Conservation (phyloP, 2,888 invertebrate species). For the Clivina fossor region DNA sequence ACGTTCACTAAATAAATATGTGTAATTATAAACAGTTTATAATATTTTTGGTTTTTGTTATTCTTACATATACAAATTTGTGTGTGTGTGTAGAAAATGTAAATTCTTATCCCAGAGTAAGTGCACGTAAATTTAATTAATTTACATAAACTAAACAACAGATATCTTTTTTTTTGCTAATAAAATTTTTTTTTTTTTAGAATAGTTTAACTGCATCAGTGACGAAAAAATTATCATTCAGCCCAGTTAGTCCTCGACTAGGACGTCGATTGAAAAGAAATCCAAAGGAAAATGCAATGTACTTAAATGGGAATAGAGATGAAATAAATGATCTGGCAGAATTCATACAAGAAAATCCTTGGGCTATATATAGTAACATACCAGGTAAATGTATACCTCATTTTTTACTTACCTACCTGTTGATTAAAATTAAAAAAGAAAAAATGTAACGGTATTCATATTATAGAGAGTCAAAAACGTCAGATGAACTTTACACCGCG, state of each 20-base stretch:
- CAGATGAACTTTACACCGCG: conserved; percentile 55
- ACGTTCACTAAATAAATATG: not conserved
- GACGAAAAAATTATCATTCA: conserved; percentile 11
- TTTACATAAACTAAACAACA: too few species aligned
- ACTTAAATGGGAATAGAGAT: conserved; percentile 44
- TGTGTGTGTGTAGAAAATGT: not conserved
- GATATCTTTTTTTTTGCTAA: too few species aligned
- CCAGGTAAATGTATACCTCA: conserved; percentile 14
- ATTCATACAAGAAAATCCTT: conserved; percentile 50
- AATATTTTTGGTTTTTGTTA: not conserved
- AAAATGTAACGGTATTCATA: not conserved
- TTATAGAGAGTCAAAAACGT: conserved; percentile 41
- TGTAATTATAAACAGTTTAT: not conserved
- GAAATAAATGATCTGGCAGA: conserved; percentile 50
- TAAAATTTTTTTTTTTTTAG: too few species aligned
- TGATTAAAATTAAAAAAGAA: too few species aligned
- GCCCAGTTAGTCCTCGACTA: conserved; percentile 40
- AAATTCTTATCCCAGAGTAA: not conserved
- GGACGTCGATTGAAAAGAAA: conserved; percentile 54
- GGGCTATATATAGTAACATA: conserved; percentile 48
- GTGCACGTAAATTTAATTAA: too few species aligned
- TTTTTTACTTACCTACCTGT: conserved; percentile 18
- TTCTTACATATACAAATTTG: not conserved
- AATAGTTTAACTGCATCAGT: conserved; percentile 13
- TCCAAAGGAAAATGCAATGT: conserved; percentile 45